Percentiles rank a stretch among this genome's conserved stretches.
Evolutionary conservation across 2,113 vertebrate species (phyloP).

Genomic region (Prietella phreatophila): DNA sequence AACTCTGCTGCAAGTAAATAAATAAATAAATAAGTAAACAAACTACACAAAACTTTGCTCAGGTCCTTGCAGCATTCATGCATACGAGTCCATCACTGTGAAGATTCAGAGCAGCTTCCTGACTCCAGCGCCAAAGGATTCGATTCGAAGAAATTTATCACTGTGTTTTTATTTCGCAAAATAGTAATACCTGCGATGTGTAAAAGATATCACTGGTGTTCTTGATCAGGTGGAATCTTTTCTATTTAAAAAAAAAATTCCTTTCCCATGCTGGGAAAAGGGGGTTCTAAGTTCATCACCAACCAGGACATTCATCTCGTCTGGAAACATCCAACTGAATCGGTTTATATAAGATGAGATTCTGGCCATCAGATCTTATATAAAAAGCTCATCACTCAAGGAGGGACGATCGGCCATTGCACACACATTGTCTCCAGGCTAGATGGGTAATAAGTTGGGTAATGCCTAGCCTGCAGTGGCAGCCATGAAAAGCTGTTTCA

Average conservation of each 20-base stretch:
- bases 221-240: neutral
- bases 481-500: neutral
- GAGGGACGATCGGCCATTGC: neutral
- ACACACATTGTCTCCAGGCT: neutral
- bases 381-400: neutral
- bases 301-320: neutral
- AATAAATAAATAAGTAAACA: neutral
- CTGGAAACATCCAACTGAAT: neutral
- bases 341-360: neutral
- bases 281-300: neutral
- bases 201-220: neutral
- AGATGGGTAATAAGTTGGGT: neutral
- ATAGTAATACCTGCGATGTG: neutral
- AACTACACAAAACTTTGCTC: too few species aligned
- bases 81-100: neutral
- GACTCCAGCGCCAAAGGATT: neutral
- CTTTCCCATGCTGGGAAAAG: neutral
- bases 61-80: neutral
- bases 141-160: neutral
- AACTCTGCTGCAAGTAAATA: neutral
- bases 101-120: neutral
- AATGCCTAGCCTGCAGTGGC: conserved; percentile 1
- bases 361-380: neutral
- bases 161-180: neutral
- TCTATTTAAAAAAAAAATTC: too few species aligned